A percentile compares a stretch with the other conserved stretches of the same genome.
phyloP scores from a whole-genome alignment of 2,113 vertebrate genomes.

The Sinocyclocheilus maitianheensis region DNA sequence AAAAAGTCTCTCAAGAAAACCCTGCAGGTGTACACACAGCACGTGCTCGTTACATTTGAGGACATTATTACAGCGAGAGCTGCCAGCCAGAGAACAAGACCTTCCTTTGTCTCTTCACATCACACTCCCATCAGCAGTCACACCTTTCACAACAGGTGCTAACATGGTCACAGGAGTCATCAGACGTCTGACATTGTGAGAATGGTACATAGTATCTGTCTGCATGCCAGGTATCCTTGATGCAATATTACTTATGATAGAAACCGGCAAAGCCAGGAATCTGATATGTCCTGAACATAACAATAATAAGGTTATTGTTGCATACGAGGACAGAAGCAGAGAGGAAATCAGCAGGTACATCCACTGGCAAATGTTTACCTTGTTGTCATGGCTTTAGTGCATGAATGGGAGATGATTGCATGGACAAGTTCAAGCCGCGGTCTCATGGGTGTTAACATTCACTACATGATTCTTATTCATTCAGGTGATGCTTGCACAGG shows the following conservation, averaged over 20 bases:
- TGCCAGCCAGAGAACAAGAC: conserved; percentile 51
- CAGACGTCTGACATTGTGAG: conserved; percentile 25
- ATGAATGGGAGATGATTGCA: background rate
- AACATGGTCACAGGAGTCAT: conserved; percentile 12
- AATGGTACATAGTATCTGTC: conserved; percentile 19
- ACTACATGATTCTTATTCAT: background rate
- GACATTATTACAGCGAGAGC: background rate
- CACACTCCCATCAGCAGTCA: background rate
- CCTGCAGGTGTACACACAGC: background rate
- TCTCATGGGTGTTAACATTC: conserved; percentile 26
- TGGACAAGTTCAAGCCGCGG: background rate
- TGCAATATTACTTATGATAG: conserved; percentile 18
- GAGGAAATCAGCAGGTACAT: background rate
- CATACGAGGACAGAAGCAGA: background rate
- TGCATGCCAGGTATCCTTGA: background rate
- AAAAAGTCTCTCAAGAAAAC: background rate
- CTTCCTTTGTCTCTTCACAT: conserved; percentile 22
- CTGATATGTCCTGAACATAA: conserved; percentile 33
- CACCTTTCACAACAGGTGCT: conserved; percentile 45
- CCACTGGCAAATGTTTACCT: conserved; percentile 25
- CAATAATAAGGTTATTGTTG: conserved; percentile 23
- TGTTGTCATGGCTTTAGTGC: conserved; percentile 30
- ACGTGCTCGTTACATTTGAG: background rate
- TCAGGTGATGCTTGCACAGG: background rate
- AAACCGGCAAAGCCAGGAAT: conserved; percentile 31